Evolutionary conservation across 2,797 vertebrate species (phyloP).

Genomic region (Octomys mimax): DNA sequence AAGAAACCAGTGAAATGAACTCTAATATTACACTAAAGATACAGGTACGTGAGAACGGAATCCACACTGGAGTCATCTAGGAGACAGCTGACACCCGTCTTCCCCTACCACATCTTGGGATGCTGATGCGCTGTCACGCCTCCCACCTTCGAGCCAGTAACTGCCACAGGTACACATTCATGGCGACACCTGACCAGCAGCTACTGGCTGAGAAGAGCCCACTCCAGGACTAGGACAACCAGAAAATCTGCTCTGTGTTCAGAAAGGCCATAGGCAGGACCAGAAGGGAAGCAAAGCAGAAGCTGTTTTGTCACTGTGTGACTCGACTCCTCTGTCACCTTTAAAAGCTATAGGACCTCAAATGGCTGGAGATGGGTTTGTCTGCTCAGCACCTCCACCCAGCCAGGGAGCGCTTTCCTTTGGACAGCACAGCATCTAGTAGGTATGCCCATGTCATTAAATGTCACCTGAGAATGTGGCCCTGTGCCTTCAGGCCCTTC

Average conservation of each 20-base stretch:
- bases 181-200: neutral
- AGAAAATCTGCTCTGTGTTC: neutral
- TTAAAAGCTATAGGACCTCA: neutral
- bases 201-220: neutral
- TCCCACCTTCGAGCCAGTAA: neutral
- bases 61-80: neutral
- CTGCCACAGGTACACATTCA: neutral
- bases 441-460: neutral
- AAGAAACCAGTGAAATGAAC: neutral
- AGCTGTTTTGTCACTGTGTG: neutral
- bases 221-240: too few species aligned
- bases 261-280: neutral
- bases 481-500: neutral
- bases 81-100: neutral
- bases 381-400: neutral
- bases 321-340: neutral
- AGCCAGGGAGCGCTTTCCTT: neutral
- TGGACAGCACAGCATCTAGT: neutral
- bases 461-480: neutral
- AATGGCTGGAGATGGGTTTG: neutral
- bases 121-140: neutral
- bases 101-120: neutral
- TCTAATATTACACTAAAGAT: slow-evolving; percentile 30
- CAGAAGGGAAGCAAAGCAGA: neutral
- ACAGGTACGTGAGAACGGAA: neutral